Evolutionary conservation across 1,140 invertebrate species (phyloP).

Genomic region (Sinella curviseta): DNA sequence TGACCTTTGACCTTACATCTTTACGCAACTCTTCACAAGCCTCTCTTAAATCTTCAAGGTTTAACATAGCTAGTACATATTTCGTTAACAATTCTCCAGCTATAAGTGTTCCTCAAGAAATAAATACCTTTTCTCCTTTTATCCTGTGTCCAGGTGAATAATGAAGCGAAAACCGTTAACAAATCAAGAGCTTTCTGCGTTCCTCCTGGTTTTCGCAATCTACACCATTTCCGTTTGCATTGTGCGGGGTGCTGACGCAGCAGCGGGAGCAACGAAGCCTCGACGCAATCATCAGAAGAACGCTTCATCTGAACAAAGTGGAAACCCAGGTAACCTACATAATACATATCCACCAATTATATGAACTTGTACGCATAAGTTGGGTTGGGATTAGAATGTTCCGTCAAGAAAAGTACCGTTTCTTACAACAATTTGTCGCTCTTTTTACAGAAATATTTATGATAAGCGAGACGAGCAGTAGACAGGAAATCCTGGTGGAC

Average conservation of each 20-base stretch:
- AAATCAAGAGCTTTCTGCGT: not conserved
- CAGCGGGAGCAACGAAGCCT: not conserved
- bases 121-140: not conserved
- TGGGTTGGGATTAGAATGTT: not conserved
- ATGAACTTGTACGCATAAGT: not conserved
- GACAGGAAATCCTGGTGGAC: constrained; percentile 6
- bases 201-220: not conserved
- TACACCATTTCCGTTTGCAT: not conserved
- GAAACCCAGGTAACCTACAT: not conserved
- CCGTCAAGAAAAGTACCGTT: not conserved
- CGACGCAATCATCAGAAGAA: not conserved
- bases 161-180: constrained; percentile 11
- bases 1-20: no score
- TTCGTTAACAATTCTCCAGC: not conserved
- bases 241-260: not conserved
- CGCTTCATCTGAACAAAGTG: not conserved
- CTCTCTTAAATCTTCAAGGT: no score
- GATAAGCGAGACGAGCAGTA: not conserved
- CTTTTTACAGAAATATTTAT: not conserved
- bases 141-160: not conserved
- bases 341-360: not conserved
- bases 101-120: no score
- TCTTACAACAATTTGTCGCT: not conserved
- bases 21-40: no score
- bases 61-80: not conserved